These are phyloP conservation scores for Nemotelus pantherinus DNA, from an alignment of 2,888 invertebrate genomes.

Conservation along the genomic window DNA sequence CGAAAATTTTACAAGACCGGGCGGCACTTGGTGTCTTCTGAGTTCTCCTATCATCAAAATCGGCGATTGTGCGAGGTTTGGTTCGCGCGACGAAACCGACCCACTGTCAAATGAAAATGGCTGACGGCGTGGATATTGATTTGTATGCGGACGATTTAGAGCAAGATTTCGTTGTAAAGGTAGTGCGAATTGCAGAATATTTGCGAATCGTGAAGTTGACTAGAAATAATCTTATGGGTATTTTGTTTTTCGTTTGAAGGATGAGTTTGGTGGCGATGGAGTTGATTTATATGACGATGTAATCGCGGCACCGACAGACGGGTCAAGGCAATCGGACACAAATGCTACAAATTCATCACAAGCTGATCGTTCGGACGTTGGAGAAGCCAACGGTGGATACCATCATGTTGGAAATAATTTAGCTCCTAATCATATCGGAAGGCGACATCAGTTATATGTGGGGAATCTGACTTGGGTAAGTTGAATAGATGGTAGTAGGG, in stretches of 20 bases:
- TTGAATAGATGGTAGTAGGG: conserved; percentile 53
- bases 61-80: neutral
- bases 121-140: conserved; percentile 96
- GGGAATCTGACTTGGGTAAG: conserved; percentile 98
- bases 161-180: conserved; percentile 84
- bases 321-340: conserved; percentile 67
- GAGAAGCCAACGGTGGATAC: conserved; percentile 79
- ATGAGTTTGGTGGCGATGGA: conserved; percentile 69
- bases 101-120: conserved; percentile 71
- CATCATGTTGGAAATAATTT: conserved; percentile 76
- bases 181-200: conserved; percentile 50
- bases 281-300: conserved; percentile 97
- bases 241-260: conserved; percentile 54
- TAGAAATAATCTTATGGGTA: neutral
- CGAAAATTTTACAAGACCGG: conserved; percentile 26
- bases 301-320: conserved; percentile 77
- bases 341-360: conserved; percentile 70
- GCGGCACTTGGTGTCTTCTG: conserved; percentile 24
- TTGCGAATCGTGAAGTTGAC: conserved; percentile 4
- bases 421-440: conserved; percentile 75
- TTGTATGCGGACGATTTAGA: conserved; percentile 96
- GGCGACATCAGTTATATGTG: conserved; percentile 92
- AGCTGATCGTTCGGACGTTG: conserved; percentile 66
- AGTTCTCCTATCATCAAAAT: neutral
- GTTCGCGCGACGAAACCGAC: conserved; percentile 14